Conservation (phyloP, 1,140 invertebrate genomes). For the Paraescarpia echinospica region DNA sequence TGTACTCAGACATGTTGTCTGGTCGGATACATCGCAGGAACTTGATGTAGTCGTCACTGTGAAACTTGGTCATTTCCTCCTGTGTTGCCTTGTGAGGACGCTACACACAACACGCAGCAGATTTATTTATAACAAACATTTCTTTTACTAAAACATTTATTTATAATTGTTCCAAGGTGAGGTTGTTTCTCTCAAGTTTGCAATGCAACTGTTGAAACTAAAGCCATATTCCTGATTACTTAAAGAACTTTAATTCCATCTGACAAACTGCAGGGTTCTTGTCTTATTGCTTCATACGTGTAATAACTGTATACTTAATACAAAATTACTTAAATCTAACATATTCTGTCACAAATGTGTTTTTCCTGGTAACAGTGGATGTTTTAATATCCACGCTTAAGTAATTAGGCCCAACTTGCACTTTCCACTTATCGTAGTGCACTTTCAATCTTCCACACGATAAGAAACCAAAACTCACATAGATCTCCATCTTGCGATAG, state of each 20-base stretch:
- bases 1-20: constrained; percentile 99
- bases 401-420: neutral
- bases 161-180: neutral
- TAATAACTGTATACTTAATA: no score
- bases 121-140: neutral
- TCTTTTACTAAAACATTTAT: neutral
- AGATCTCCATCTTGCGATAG: constrained; percentile 99
- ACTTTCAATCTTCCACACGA: neutral
- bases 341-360: no score
- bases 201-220: neutral
- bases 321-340: no score
- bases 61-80: constrained; percentile 99
- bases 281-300: no score
- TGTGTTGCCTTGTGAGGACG: constrained; percentile 98
- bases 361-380: no score
- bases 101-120: neutral
- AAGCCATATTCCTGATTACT: no score
- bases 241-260: neutral
- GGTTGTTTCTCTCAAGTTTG: neutral
- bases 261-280: neutral
- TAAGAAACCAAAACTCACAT: constrained; percentile 56
- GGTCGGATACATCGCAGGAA: constrained; percentile 96
- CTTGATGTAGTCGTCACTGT: constrained; percentile 98
- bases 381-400: no score
- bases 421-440: neutral